phyloP scores from a whole-genome alignment of 2,888 invertebrate species.

The Sphecodes monilicornis region DNA sequence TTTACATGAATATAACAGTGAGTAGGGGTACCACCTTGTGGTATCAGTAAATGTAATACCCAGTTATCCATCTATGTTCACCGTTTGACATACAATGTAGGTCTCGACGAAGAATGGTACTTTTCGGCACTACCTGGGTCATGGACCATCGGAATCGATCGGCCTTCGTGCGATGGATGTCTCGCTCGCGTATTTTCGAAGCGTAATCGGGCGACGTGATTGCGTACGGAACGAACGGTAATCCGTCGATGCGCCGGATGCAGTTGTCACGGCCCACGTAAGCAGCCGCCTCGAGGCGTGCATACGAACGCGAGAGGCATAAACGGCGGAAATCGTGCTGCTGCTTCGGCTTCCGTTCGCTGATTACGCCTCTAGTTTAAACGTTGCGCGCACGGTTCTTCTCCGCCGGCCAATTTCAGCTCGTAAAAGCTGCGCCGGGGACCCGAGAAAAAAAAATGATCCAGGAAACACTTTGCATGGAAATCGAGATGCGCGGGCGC shows the following conservation, averaged over 20 bases:
- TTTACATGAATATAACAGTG: too few species aligned
- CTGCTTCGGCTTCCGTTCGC: conserved; percentile 62
- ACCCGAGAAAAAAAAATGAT: conserved; percentile 21
- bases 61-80: too few species aligned
- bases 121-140: neutral
- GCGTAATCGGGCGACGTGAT: conserved; percentile 51
- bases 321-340: conserved; percentile 66
- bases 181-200: conserved; percentile 3
- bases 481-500: conserved; percentile 43
- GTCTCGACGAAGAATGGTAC: neutral
- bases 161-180: neutral
- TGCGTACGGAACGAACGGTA: conserved; percentile 52
- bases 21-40: too few species aligned
- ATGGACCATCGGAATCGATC: neutral
- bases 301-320: conserved; percentile 47
- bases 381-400: conserved; percentile 26
- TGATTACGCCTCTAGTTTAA: conserved; percentile 55
- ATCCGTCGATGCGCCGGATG: conserved; percentile 65
- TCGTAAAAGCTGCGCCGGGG: conserved; percentile 45
- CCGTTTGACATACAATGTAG: too few species aligned
- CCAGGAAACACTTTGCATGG: conserved; percentile 54
- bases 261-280: conserved; percentile 67
- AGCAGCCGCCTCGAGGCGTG: conserved; percentile 52
- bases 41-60: too few species aligned
- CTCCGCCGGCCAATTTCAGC: conserved; percentile 41